Conservation (phyloP, 2,113 vertebrate genomes). For the Barnardius zonarius region DNA sequence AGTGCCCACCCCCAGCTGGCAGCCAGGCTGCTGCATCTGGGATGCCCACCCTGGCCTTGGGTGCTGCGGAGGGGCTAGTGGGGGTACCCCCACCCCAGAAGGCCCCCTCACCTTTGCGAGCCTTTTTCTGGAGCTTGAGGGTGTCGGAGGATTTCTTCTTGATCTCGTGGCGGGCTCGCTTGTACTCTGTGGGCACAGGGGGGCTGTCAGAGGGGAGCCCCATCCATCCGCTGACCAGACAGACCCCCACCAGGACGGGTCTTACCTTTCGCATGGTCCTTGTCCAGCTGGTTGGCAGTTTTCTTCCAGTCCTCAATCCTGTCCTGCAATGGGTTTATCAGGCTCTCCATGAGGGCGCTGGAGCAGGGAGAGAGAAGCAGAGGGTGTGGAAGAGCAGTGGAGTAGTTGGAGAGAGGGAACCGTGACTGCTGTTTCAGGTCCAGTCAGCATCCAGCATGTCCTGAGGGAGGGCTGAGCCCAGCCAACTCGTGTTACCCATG, state of each 20-base stretch:
- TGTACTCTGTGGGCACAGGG: conserved; percentile 84
- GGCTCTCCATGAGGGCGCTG: conserved; percentile 90
- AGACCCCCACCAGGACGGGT: fast-evolving
- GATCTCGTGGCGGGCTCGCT: conserved; percentile 94
- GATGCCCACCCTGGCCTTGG: neutral
- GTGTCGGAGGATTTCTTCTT: conserved; percentile 98
- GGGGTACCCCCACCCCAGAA: neutral
- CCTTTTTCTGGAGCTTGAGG: conserved; percentile 96
- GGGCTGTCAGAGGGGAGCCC: neutral
- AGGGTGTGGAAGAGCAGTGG: fast-evolving
- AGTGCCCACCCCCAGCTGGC: neutral
- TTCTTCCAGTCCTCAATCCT: conserved; percentile 98
- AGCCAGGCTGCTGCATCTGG: neutral
- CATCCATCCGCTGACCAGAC: fast-evolving
- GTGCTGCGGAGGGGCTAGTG: neutral
- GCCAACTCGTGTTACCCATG: fast-evolving
- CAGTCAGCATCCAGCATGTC: neutral
- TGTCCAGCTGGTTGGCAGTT: conserved; percentile 90
- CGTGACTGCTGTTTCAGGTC: fast-evolving
- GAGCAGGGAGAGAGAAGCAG: neutral
- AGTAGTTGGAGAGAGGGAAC: fast-evolving
- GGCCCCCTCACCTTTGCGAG: conserved; percentile 88
- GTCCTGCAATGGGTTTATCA: conserved; percentile 95
- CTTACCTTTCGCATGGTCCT: conserved; percentile 93
- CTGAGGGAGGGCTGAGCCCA: neutral